A percentile compares a stretch with the other conserved stretches of the same genome.
Conservation (phyloP, 2,797 vertebrate genomes). For the Tiaroga cobitis region DNA sequence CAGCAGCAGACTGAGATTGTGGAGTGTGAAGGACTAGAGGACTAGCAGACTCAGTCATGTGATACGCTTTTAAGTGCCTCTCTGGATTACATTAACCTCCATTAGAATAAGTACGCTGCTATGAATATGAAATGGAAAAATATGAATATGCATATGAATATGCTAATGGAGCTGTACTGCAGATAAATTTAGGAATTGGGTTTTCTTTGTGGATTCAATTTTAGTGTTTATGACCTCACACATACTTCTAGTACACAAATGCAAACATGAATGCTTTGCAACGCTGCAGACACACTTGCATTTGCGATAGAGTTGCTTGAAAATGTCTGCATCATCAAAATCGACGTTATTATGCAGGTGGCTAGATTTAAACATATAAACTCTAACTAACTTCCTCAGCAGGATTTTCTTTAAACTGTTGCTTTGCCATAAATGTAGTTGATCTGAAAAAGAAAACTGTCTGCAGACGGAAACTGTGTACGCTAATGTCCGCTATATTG, state of each 20-base stretch:
- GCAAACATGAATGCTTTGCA: neutral
- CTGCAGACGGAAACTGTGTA: neutral
- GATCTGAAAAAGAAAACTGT: neutral
- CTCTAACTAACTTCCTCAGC: conserved; percentile 11
- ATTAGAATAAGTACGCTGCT: conserved; percentile 38
- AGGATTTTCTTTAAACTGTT: conserved; percentile 1
- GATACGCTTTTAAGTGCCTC: conserved; percentile 44
- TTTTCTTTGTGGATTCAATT: conserved; percentile 9
- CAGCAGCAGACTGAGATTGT: conserved; percentile 26
- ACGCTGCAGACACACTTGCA: neutral
- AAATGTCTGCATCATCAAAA: neutral
- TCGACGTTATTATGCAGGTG: neutral
- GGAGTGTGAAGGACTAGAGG: conserved; percentile 44
- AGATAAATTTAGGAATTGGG: conserved; percentile 31
- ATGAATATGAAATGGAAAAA: conserved; percentile 40
- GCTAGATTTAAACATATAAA: neutral
- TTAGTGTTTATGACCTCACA: conserved; percentile 9
- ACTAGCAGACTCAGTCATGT: conserved; percentile 36
- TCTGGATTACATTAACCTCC: conserved; percentile 50
- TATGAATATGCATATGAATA: conserved; percentile 47
- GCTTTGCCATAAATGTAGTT: neutral
- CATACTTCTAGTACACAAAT: conserved; percentile 11
- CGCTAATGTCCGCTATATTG: neutral
- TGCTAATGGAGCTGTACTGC: conserved; percentile 24
- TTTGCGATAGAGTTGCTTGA: neutral